These are phyloP conservation scores for Drosophila punjabiensis DNA, from an alignment of 1,140 invertebrate genomes.

Conservation along the genomic window DNA sequence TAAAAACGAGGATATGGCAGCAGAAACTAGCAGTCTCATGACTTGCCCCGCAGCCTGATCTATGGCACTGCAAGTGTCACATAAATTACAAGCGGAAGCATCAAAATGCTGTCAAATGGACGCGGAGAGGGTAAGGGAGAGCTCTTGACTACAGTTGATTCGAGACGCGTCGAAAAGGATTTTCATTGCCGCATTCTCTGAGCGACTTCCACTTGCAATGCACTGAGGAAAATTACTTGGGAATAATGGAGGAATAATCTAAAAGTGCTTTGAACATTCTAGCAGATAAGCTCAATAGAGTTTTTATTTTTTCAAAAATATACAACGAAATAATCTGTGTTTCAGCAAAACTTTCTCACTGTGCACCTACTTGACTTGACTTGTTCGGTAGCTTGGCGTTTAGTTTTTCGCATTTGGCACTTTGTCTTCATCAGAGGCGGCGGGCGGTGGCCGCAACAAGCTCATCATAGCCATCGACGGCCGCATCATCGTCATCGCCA, in stretches of 20 bases:
- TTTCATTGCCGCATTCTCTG: slow-evolving; percentile 62
- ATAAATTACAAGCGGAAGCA: slow-evolving; percentile 83
- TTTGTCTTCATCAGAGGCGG: slow-evolving; percentile 73
- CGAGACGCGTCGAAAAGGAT: slow-evolving; percentile 61
- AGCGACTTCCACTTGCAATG: slow-evolving; percentile 42
- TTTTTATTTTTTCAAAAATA: neutral
- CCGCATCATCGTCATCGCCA: slow-evolving; percentile 62
- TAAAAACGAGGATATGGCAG: slow-evolving; percentile 62
- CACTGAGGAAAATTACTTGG: neutral
- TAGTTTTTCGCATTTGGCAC: slow-evolving; percentile 78
- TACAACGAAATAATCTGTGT: neutral
- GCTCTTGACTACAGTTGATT: slow-evolving; percentile 31
- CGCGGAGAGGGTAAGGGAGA: neutral
- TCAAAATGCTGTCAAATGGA: slow-evolving; percentile 76
- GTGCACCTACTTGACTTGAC: slow-evolving; percentile 37
- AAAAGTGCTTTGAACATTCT: neutral
- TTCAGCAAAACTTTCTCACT: neutral
- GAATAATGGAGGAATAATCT: neutral
- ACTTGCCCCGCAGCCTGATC: slow-evolving; percentile 63
- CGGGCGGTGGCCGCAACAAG: slow-evolving; percentile 68
- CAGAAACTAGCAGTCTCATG: slow-evolving; percentile 45
- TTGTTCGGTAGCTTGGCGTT: slow-evolving; percentile 64
- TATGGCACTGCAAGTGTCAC: slow-evolving; percentile 80
- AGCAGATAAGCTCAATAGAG: neutral
- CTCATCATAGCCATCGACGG: slow-evolving; percentile 76